A percentile compares a stretch with the other conserved stretches of the same genome.
phyloP scores from a whole-genome alignment of 2,797 vertebrate species.

The Lophotriccus pileatus region DNA sequence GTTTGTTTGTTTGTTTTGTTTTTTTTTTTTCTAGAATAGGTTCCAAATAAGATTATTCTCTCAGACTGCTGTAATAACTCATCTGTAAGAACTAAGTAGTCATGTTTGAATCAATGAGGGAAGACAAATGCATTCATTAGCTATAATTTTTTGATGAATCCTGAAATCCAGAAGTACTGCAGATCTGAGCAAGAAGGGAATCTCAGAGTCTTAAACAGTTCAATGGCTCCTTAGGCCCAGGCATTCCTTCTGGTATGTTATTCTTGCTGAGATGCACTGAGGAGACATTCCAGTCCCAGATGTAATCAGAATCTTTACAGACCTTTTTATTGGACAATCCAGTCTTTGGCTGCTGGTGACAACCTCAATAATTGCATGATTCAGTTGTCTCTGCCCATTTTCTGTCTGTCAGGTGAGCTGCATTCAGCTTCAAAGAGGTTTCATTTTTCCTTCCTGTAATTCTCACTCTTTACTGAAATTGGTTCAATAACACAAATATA shows the following conservation, averaged over 20 bases:
- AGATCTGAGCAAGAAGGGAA: neutral
- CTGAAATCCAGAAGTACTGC: neutral
- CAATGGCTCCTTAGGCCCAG: neutral
- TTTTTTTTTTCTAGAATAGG: neutral
- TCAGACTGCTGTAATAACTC: neutral
- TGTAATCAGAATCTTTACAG: neutral
- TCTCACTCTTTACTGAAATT: neutral
- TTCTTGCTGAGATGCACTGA: neutral
- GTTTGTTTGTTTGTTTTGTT: too few relatives aligned
- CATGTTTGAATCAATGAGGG: neutral
- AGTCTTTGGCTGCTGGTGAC: neutral
- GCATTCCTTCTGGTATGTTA: neutral
- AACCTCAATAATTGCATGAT: neutral
- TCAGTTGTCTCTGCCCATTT: neutral
- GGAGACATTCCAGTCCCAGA: neutral
- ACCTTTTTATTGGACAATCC: neutral
- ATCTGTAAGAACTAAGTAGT: neutral
- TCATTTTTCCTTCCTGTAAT: neutral
- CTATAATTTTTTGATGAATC: neutral
- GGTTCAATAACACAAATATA: neutral
- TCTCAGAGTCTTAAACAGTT: neutral
- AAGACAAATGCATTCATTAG: neutral
- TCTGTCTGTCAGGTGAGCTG: neutral
- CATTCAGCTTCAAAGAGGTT: neutral
- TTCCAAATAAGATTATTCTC: neutral